Conservation (phyloP, 2,113 vertebrate species). For the Sardina pilchardus region DNA sequence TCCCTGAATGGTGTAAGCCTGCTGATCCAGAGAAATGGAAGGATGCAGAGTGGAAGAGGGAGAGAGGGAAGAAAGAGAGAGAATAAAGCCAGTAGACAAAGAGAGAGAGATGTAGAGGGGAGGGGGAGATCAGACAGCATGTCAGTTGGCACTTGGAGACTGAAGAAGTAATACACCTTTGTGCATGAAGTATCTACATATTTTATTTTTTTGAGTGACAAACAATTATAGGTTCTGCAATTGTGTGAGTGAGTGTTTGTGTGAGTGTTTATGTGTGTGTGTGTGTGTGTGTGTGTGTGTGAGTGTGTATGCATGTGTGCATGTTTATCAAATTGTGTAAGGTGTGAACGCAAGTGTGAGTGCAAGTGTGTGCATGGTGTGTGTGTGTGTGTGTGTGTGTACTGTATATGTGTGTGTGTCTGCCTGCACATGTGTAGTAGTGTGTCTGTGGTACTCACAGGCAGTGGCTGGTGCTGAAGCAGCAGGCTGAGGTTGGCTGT, state of each 20-base stretch:
- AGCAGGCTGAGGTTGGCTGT: slow-evolving; percentile 89
- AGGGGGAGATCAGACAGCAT: slow-evolving; percentile 13
- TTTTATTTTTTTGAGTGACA: background rate
- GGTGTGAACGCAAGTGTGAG: background rate
- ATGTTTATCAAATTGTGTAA: background rate
- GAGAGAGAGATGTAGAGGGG: background rate
- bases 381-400: background rate
- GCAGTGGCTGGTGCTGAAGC: slow-evolving; percentile 98
- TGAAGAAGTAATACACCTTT: background rate
- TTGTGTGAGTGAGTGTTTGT: background rate
- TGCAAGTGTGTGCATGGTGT: background rate
- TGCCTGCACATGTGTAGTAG: slow-evolving; percentile 79
- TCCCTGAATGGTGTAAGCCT: slow-evolving; percentile 99
- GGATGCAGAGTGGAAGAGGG: background rate
- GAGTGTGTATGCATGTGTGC: background rate
- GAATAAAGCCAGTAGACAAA: background rate
- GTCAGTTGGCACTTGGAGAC: background rate
- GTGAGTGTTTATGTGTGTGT: background rate
- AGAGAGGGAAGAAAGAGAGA: background rate
- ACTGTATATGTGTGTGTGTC: slow-evolving; percentile 37
- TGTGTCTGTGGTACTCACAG: slow-evolving; percentile 98
- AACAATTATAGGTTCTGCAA: background rate
- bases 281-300: background rate
- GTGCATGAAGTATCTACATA: background rate
- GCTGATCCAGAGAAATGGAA: slow-evolving; percentile 27